phyloP scores from a whole-genome alignment of 1,140 invertebrate genomes.

The Platyscapa corneri region DNA sequence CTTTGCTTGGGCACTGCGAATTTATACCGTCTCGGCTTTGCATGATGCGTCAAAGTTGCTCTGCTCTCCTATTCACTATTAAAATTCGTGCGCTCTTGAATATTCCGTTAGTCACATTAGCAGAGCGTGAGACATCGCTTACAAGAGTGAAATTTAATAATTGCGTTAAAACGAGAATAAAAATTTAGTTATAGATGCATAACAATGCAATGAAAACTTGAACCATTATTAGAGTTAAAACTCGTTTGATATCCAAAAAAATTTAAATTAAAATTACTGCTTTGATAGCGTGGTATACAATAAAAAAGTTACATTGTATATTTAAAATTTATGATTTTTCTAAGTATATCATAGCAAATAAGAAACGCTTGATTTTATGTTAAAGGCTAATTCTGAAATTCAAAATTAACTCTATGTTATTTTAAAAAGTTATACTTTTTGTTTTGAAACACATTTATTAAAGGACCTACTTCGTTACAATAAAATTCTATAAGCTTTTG shows the following conservation, averaged over 20 bases:
- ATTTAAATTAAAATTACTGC: no score
- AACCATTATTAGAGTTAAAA: neutral
- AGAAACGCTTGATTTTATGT: no score
- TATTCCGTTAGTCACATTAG: slow-evolving; percentile 1
- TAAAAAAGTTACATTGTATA: no score
- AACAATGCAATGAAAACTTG: neutral
- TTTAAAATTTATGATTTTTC: no score
- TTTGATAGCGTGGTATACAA: no score
- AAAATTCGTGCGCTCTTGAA: slow-evolving; percentile 32
- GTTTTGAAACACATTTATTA: no score
- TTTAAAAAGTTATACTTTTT: no score
- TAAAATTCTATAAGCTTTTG: no score
- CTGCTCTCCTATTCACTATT: neutral
- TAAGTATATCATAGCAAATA: no score
- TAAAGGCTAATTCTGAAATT: no score
- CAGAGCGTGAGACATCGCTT: neutral
- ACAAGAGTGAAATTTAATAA: neutral
- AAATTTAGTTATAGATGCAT: neutral
- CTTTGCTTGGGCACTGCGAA: neutral
- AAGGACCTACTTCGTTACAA: no score
- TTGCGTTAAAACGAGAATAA: neutral
- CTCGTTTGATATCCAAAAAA: neutral
- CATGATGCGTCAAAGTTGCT: neutral
- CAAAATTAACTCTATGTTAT: no score
- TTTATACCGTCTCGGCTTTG: neutral